Conservation (phyloP, 2,797 vertebrate genomes). For the Chelon auratus region DNA sequence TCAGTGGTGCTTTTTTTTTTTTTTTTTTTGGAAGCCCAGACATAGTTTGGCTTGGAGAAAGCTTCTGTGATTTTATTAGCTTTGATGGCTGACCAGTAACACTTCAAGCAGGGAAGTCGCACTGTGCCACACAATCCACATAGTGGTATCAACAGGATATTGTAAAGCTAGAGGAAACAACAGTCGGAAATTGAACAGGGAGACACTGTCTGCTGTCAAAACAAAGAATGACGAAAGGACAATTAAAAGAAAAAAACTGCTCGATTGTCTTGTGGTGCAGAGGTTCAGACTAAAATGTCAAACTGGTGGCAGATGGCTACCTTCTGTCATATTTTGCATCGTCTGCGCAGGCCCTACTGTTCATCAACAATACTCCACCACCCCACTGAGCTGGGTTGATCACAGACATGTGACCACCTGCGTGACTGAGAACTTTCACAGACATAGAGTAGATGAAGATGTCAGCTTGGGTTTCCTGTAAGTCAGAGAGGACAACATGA, state of each 20-base stretch:
- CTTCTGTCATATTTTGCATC: too few relatives aligned
- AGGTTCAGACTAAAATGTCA: neutral
- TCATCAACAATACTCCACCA: too few relatives aligned
- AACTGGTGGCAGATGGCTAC: neutral
- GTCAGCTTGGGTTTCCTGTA: neutral
- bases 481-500: neutral
- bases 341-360: too few relatives aligned
- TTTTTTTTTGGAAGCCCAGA: neutral
- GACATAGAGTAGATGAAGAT: neutral
- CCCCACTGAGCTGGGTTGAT: too few relatives aligned
- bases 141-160: constrained; percentile 20
- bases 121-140: neutral
- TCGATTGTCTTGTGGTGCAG: neutral
- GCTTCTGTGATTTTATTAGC: constrained; percentile 6
- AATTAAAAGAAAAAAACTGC: neutral
- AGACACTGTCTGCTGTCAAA: neutral
- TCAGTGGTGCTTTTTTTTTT: neutral
- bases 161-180: constrained; percentile 23
- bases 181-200: constrained; percentile 15
- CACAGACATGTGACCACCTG: too few relatives aligned
- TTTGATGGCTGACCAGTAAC: neutral
- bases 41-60: neutral
- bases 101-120: constrained; percentile 12
- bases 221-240: constrained; percentile 4
- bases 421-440: too few relatives aligned